A percentile compares a stretch with the other conserved stretches of the same genome.
These are phyloP conservation scores for Lacerta agilis DNA, from an alignment of 2,797 vertebrate species.

Conservation along the genomic window DNA sequence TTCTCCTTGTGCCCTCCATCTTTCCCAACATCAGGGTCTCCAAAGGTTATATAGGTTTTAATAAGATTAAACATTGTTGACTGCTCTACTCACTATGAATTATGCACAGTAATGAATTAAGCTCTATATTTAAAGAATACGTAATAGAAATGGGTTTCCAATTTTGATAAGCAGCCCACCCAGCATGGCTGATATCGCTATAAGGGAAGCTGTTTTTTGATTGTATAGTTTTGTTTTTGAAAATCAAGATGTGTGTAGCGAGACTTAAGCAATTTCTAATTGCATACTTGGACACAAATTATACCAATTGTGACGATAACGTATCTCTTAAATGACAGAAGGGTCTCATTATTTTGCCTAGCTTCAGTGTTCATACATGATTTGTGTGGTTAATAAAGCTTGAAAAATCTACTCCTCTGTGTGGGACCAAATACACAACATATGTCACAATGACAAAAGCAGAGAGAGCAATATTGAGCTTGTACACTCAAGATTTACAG, in stretches of 20 bases:
- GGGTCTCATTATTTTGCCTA: neutral
- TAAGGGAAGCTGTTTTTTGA: neutral
- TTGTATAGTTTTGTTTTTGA: neutral
- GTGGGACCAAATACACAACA: neutral
- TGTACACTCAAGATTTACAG: neutral
- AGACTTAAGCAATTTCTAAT: neutral
- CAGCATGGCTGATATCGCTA: too few relatives aligned
- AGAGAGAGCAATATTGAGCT: neutral
- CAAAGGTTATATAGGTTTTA: neutral
- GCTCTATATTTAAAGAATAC: too few relatives aligned
- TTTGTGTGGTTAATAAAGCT: conserved; percentile 25
- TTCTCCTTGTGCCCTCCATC: too few relatives aligned
- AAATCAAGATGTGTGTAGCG: neutral
- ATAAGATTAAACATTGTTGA: neutral
- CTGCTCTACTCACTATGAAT: neutral
- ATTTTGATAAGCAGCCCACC: neutral
- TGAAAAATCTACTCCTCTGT: neutral
- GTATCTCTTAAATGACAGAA: neutral
- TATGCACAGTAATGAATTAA: neutral
- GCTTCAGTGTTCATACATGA: conserved; percentile 1
- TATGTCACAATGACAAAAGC: neutral
- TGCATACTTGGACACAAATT: neutral
- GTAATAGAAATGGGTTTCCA: neutral
- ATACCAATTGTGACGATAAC: neutral
- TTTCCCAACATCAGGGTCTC: too few relatives aligned